Percentiles rank a stretch among this genome's conserved stretches.
These are phyloP conservation scores for Tetramorium simillimum DNA, from an alignment of 1,140 invertebrate genomes.

Conservation along the genomic window DNA sequence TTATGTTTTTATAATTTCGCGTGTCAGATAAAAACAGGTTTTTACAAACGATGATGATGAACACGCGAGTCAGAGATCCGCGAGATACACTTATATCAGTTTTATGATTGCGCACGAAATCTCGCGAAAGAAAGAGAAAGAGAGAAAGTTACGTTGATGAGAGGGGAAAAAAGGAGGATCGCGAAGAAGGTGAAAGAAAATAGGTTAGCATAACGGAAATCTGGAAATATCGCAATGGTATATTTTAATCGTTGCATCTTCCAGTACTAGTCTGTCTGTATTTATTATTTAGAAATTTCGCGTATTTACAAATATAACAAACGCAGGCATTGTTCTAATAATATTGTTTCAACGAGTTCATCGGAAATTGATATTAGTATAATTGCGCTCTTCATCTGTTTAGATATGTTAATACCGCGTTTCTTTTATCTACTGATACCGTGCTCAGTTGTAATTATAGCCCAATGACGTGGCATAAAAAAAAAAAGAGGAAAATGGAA, in stretches of 20 bases:
- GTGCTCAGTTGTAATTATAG: constrained; percentile 29
- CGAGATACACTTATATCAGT: constrained; percentile 59
- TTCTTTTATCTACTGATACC: constrained; percentile 9
- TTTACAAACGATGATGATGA: constrained; percentile 56
- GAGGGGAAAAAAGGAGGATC: constrained; percentile 9
- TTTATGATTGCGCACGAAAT: constrained; percentile 63
- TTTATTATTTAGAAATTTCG: background rate
- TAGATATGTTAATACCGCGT: constrained; percentile 6
- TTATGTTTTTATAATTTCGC: constrained; percentile 62
- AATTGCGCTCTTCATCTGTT: background rate
- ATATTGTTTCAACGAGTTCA: background rate
- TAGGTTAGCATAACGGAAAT: constrained; percentile 6
- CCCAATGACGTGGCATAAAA: background rate
- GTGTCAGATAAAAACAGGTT: constrained; percentile 56
- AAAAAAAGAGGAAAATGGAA: background rate
- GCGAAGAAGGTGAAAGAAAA: background rate
- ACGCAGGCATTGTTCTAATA: background rate
- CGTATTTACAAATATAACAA: background rate
- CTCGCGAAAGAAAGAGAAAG: constrained; percentile 25
- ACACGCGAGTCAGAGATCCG: constrained; percentile 64
- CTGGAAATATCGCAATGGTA: background rate
- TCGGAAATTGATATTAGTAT: background rate
- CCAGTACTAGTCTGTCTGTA: background rate
- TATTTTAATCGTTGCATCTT: background rate
- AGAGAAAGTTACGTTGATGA: background rate